Evolutionary conservation across 2,888 invertebrate species (phyloP).

Genomic region (Drosophila rellima): DNA sequence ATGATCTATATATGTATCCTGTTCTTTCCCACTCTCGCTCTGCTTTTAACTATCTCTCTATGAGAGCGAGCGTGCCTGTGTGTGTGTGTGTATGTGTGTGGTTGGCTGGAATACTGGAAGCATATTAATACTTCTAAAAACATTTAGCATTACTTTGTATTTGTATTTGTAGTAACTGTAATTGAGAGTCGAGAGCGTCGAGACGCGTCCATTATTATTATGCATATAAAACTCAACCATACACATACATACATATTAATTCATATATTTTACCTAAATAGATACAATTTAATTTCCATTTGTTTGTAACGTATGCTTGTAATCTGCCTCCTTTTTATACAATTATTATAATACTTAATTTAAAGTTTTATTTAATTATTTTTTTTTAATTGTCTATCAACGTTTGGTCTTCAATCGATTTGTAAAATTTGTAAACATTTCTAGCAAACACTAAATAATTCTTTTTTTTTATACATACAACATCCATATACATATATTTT

Average conservation of each 20-base stretch:
- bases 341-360: not conserved
- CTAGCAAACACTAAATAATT: constrained; percentile 19
- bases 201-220: constrained; percentile 50
- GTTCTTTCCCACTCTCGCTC: not conserved
- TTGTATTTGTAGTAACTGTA: constrained; percentile 56
- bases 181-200: constrained; percentile 45
- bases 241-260: constrained; percentile 40
- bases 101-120: constrained; percentile 9
- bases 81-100: constrained; percentile 8
- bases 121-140: constrained; percentile 40
- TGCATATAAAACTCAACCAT: constrained; percentile 30
- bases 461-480: constrained; percentile 24
- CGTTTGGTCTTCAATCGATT: constrained; percentile 30
- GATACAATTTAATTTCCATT: constrained; percentile 24
- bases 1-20: not conserved
- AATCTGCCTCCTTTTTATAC: constrained; percentile 5
- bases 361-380: constrained; percentile 6
- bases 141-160: constrained; percentile 45
- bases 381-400: constrained; percentile 10
- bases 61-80: not conserved
- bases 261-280: constrained; percentile 34
- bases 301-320: constrained; percentile 19
- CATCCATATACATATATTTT: constrained; percentile 20
- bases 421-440: constrained; percentile 28
- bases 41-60: not conserved